Evolutionary conservation across 1,140 invertebrate species (phyloP).

Genomic region (Philaenus spumarius): DNA sequence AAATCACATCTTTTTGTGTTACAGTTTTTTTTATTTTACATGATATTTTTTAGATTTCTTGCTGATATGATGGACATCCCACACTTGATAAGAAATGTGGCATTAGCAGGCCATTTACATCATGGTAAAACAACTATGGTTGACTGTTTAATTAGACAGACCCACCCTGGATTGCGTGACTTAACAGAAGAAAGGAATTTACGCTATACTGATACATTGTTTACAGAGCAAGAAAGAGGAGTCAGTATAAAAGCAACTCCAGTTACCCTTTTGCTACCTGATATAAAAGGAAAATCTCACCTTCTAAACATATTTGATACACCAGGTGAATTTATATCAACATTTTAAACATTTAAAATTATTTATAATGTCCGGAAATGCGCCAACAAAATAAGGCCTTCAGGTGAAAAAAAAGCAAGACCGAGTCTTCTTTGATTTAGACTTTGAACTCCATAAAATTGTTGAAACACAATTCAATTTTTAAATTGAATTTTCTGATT

Average conservation of each 20-base stretch:
- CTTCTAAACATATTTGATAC: slow-evolving; percentile 96
- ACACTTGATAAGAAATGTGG: slow-evolving; percentile 90
- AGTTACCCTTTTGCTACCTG: slow-evolving; percentile 88
- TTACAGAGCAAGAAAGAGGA: slow-evolving; percentile 96
- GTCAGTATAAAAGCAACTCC: slow-evolving; percentile 96
- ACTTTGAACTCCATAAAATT: too few relatives aligned
- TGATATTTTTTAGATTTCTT: slow-evolving; percentile 61
- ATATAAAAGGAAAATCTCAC: slow-evolving; percentile 91
- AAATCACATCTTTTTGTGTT: too few relatives aligned
- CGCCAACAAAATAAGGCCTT: too few relatives aligned
- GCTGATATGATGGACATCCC: slow-evolving; percentile 98
- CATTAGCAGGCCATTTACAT: slow-evolving; percentile 93
- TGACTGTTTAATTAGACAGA: slow-evolving; percentile 95
- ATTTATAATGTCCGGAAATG: too few relatives aligned
- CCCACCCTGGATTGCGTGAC: slow-evolving; percentile 81
- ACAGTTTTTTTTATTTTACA: too few relatives aligned
- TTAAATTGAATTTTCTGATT: too few relatives aligned
- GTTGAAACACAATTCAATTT: too few relatives aligned
- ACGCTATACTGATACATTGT: slow-evolving; percentile 94
- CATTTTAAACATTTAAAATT: too few relatives aligned
- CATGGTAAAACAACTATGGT: slow-evolving; percentile 99
- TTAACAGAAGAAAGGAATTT: slow-evolving; percentile 66
- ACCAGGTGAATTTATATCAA: slow-evolving; percentile 61
- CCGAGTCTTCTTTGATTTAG: too few relatives aligned
- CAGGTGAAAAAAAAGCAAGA: too few relatives aligned